Conservation (phyloP, 1,140 invertebrate genomes). For the Drosophila tropicalis region DNA sequence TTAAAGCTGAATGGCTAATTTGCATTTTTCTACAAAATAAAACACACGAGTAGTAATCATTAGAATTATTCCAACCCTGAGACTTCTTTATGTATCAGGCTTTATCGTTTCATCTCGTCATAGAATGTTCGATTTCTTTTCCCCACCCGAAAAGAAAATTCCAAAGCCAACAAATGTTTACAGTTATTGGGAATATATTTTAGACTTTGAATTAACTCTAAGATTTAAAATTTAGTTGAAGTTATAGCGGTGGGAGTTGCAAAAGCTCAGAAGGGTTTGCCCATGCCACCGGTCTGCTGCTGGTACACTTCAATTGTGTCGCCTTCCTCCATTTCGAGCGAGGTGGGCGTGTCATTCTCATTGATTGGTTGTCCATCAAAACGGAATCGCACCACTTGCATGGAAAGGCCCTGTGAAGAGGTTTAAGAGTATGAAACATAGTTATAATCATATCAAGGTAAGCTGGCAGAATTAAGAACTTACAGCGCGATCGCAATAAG, state of each 20-base stretch:
- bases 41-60: background rate
- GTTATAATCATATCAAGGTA: background rate
- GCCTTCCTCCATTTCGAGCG: slow-evolving; percentile 96
- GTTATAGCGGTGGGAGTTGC: background rate
- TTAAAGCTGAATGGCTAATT: slow-evolving; percentile 44
- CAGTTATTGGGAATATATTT: slow-evolving; percentile 5
- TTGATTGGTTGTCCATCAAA: slow-evolving; percentile 97
- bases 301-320: slow-evolving; percentile 97
- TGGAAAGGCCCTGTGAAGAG: slow-evolving; percentile 86
- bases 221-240: slow-evolving; percentile 1
- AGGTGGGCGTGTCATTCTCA: slow-evolving; percentile 94
- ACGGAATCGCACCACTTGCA: slow-evolving; percentile 94
- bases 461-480: slow-evolving; percentile 1
- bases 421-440: background rate
- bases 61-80: background rate
- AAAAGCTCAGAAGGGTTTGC: background rate
- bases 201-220: background rate
- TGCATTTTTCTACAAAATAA: background rate
- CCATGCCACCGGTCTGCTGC: slow-evolving; percentile 92
- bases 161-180: background rate
- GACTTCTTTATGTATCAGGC: too few species aligned
- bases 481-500: slow-evolving; percentile 94
- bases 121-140: background rate
- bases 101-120: too few species aligned
- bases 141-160: background rate